Evolutionary conservation across 2,888 invertebrate species (phyloP), one percentile per base, ranked within the genome.

Genomic region (Aquatica leii): DNA sequence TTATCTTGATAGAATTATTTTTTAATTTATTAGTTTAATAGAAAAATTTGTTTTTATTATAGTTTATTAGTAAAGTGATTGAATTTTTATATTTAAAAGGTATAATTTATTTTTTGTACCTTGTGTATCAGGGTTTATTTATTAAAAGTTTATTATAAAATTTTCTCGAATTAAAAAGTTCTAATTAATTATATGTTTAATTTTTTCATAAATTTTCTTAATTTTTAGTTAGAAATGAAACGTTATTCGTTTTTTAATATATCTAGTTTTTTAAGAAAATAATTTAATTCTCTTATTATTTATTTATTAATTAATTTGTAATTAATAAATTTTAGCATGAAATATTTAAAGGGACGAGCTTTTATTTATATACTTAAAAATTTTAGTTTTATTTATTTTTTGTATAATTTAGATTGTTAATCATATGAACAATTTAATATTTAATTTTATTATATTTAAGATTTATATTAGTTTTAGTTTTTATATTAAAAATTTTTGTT

Each of bases 181-280:
- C 80, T 86, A 88, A 84, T 82, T 83, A 81, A 77, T 82, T 85
- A 86, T 76, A 75, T 73, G 81, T 82, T 73, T 86, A 86, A 85
- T 81, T 88, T 84, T 88, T 0, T 69, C 24, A 88, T 79, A 86
- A 86, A 81, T 86, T 86, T 87, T 85, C 83, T 81, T 54, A 84
- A 87, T 86, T 84, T 77, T 82, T 82, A 83, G 81, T 85, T 88
- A 71, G 88, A 81, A 85, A 84, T 86, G 84, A 88, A 82, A 88
- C 83, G 84, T 86, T 87, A 87, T 80, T 85, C 87, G 85, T 83
- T 86, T 86, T 85, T 85, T 81, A 85, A 84, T 78, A 85, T 88
- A 88, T 88, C 87, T 88, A 86, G 85, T 88, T 88, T 84, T 86
- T 86, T 83, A 84, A 85, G 83, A 86, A 86, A 86, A 85, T 77